phyloP scores from a whole-genome alignment of 2,888 invertebrate genomes.

The Campaea margaritaria region DNA sequence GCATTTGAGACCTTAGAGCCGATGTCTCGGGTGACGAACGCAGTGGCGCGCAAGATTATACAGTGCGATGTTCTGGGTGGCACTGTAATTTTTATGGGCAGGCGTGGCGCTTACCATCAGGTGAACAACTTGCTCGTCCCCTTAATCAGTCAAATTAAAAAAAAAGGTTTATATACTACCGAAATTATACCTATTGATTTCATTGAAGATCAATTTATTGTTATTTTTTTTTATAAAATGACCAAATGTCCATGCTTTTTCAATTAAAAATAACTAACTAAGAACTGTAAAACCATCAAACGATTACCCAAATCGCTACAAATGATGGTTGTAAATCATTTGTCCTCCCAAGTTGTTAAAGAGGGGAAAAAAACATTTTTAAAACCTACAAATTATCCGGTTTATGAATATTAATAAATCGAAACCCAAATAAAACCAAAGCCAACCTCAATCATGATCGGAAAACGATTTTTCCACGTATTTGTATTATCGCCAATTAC shows the following conservation, averaged over 20 bases:
- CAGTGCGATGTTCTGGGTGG: no score
- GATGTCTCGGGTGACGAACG: no score
- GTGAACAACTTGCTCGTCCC: no score
- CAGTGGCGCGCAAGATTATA: no score
- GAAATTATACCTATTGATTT: no score
- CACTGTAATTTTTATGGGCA: no score
- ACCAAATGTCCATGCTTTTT: not conserved
- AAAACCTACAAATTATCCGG: constrained; percentile 15
- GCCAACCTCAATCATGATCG: constrained; percentile 34
- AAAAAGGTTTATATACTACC: no score
- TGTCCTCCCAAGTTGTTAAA: constrained; percentile 3
- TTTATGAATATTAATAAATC: constrained; percentile 29
- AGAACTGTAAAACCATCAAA: constrained; percentile 11
- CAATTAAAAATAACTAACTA: not conserved
- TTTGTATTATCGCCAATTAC: constrained; percentile 38
- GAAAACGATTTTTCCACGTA: constrained; percentile 31
- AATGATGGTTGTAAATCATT: constrained; percentile 23
- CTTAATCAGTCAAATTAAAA: no score
- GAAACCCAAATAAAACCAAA: constrained; percentile 21
- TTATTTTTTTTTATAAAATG: no score
- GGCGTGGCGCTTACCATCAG: no score
- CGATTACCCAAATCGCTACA: constrained; percentile 15
- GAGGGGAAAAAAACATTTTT: constrained; percentile 10
- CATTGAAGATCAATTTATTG: no score
- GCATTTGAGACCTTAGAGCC: no score